Conservation (phyloP, 2,113 vertebrate genomes). For the Crotophaga sulcirostris region DNA sequence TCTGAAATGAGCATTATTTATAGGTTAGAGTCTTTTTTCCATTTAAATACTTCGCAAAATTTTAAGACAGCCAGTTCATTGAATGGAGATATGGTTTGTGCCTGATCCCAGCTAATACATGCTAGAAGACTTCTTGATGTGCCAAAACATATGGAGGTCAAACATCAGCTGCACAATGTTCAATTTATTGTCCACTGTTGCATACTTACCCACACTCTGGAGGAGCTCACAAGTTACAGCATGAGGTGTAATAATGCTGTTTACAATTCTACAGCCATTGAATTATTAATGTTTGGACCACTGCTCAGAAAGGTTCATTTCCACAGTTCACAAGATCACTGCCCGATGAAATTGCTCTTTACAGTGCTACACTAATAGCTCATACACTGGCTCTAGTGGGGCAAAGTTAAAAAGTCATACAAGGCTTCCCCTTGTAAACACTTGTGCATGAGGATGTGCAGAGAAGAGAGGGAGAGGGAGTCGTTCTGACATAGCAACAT, state of each 20-base stretch:
- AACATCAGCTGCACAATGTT: background rate
- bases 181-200: background rate
- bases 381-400: background rate
- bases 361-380: background rate
- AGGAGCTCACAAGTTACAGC: background rate
- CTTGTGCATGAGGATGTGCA: background rate
- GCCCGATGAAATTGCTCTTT: background rate
- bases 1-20: background rate
- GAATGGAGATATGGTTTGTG: background rate
- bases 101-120: background rate
- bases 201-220: background rate
- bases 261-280: background rate
- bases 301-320: background rate
- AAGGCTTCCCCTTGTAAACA: slow-evolving; percentile 36
- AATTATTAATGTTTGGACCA: background rate
- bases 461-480: background rate
- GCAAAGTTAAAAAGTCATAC: slow-evolving; percentile 31
- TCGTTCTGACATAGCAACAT: slow-evolving; percentile 60
- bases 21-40: background rate
- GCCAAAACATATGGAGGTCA: background rate
- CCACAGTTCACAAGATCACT: background rate
- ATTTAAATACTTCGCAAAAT: background rate
- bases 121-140: background rate
- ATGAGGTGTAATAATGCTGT: background rate
- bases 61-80: background rate